Evolutionary conservation across 2,113 vertebrate genomes (phyloP).

Genomic region (Onychostoma macrolepis): DNA sequence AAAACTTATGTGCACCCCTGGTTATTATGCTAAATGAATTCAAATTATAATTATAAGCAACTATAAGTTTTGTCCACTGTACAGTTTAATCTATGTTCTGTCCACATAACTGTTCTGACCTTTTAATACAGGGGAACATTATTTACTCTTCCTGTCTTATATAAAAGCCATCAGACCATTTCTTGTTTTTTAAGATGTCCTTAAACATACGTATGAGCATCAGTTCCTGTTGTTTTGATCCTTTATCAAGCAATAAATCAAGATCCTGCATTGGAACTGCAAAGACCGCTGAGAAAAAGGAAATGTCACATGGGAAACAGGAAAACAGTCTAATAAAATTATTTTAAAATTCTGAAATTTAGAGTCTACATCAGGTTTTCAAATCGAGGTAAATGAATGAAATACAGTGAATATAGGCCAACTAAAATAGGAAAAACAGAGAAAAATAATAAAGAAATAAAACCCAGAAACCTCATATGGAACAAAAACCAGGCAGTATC

Average conservation of each 20-base stretch:
- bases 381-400: conserved; percentile 6
- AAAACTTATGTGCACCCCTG: not conserved
- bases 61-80: not conserved
- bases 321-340: not conserved
- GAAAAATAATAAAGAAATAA: conserved; percentile 7
- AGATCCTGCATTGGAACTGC: not conserved
- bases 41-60: not conserved
- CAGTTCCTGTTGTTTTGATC: not conserved
- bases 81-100: not conserved
- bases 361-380: conserved; percentile 23
- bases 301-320: not conserved
- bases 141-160: not conserved
- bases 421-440: conserved; percentile 2
- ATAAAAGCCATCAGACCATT: not conserved
- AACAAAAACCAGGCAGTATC: conserved; percentile 34
- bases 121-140: not conserved
- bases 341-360: not conserved
- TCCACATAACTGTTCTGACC: not conserved
- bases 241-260: not conserved
- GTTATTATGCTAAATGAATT: not conserved
- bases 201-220: not conserved
- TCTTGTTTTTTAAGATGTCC: not conserved
- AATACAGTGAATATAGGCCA: conserved; percentile 30
- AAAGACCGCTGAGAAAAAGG: not conserved
- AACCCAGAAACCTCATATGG: conserved; percentile 15